Evolutionary conservation across 2,888 invertebrate species (phyloP).

Genomic region (Pediacus dermestoides): DNA sequence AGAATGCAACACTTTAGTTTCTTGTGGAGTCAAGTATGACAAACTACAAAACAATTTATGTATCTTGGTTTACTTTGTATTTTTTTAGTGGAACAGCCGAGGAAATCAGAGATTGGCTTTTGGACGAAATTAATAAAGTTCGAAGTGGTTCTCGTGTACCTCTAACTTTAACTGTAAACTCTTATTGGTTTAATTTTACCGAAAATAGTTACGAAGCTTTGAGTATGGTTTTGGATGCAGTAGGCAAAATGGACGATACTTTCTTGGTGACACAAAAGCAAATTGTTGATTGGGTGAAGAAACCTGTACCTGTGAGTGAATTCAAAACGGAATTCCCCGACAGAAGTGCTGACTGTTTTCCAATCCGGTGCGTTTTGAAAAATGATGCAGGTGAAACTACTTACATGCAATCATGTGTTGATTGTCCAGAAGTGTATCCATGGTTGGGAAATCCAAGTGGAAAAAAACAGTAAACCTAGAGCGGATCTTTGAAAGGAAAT

Average conservation of each 20-base stretch:
- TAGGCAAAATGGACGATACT: constrained; percentile 40
- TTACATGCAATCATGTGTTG: constrained; percentile 47
- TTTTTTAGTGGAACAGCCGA: constrained; percentile 35
- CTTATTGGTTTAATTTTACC: constrained; percentile 49
- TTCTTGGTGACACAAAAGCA: constrained; percentile 48
- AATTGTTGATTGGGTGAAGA: constrained; percentile 48
- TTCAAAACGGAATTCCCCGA: constrained; percentile 26
- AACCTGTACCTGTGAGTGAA: constrained; percentile 41
- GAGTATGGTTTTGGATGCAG: constrained; percentile 42
- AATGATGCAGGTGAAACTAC: constrained; percentile 30
- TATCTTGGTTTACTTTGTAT: constrained; percentile 12
- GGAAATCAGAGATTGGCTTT: constrained; percentile 47
- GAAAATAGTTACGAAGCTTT: constrained; percentile 39
- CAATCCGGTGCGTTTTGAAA: constrained; percentile 35
- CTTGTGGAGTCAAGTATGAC: constrained; percentile 45
- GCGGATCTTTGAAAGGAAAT: too few relatives aligned
- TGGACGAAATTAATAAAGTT: constrained; percentile 48
- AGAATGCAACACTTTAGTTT: constrained; percentile 58
- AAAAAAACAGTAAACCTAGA: too few relatives aligned
- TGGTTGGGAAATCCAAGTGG: constrained; percentile 51
- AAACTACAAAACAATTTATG: constrained; percentile 8
- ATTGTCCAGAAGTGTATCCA: constrained; percentile 49
- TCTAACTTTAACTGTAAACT: constrained; percentile 50
- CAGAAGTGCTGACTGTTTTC: constrained; percentile 25
- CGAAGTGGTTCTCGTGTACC: constrained; percentile 51